Percentiles rank a stretch among this genome's conserved stretches.
phyloP scores from a whole-genome alignment of 2,888 invertebrate genomes.

The Chloroclystis v-ata region DNA sequence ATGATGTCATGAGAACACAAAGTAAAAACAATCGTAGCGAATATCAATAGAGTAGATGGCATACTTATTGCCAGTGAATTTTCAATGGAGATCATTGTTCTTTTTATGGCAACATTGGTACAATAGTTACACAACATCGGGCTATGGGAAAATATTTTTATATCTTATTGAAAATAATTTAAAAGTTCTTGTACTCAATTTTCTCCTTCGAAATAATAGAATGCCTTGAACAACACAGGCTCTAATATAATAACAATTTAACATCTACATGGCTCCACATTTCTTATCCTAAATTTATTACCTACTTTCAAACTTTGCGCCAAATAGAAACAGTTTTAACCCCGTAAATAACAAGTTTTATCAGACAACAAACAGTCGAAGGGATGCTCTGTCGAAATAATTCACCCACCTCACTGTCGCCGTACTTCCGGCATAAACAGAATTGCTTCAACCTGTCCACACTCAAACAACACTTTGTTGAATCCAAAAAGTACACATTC shows the following conservation, averaged over 20 bases:
- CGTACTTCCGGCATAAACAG: slow-evolving; percentile 62
- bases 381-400: slow-evolving; percentile 16
- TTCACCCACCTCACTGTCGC: slow-evolving; percentile 56
- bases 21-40: slow-evolving; percentile 25
- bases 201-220: too few species aligned
- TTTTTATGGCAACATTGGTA: slow-evolving; percentile 18
- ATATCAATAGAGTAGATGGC: slow-evolving; percentile 30
- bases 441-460: slow-evolving; percentile 66
- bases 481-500: slow-evolving; percentile 63
- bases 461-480: slow-evolving; percentile 59
- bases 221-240: too few species aligned
- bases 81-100: slow-evolving; percentile 28
- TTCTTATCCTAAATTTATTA: background rate
- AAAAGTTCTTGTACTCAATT: too few species aligned
- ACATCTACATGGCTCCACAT: background rate
- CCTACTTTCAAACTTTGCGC: slow-evolving; percentile 13
- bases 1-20: slow-evolving; percentile 10
- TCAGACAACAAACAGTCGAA: slow-evolving; percentile 16
- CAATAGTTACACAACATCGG: slow-evolving; percentile 7
- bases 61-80: slow-evolving; percentile 22
- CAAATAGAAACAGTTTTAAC: slow-evolving; percentile 20
- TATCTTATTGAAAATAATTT: background rate
- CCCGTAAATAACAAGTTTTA: slow-evolving; percentile 24
- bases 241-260: too few species aligned
- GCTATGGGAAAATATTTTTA: slow-evolving; percentile 14